Conservation (phyloP, 1,140 invertebrate species). For the Hyles euphorbiae region DNA sequence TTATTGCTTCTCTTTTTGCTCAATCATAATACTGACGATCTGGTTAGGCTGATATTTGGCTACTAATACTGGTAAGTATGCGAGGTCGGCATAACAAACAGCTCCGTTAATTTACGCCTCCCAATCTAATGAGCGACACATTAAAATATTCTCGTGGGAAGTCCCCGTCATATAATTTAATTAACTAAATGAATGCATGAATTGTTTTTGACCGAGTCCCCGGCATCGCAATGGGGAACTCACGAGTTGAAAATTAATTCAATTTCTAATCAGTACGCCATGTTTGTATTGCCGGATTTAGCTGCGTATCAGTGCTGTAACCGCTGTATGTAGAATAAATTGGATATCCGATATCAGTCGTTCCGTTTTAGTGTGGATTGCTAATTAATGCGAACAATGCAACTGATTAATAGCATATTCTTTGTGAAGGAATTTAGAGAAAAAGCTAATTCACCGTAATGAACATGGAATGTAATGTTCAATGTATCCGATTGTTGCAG, state of each 20-base stretch:
- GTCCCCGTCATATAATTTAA: conserved; percentile 49
- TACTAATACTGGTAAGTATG: conserved; percentile 30
- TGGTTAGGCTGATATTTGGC: neutral
- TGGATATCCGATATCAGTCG: too few species aligned
- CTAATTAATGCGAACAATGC: too few species aligned
- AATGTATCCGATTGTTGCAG: too few species aligned
- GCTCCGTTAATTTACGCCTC: conserved; percentile 53
- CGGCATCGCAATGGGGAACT: neutral
- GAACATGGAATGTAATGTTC: too few species aligned
- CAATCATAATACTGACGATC: too few species aligned
- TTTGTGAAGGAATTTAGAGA: too few species aligned
- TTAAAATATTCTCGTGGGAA: conserved; percentile 51
- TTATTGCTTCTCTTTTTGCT: too few species aligned
- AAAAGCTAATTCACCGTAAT: too few species aligned
- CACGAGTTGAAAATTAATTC: conserved; percentile 14
- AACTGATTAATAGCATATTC: too few species aligned
- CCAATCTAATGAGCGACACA: conserved; percentile 51
- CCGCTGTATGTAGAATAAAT: too few species aligned
- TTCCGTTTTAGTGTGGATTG: too few species aligned
- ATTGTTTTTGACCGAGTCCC: conserved; percentile 30
- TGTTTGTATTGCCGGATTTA: conserved; percentile 1
- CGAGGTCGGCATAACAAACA: conserved; percentile 52
- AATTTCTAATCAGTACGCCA: conserved; percentile 17
- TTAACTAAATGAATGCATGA: conserved; percentile 44
- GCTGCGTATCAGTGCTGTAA: neutral